Evolutionary conservation across 2,113 vertebrate species (phyloP).

Genomic region (Chiloscyllium plagiosum): DNA sequence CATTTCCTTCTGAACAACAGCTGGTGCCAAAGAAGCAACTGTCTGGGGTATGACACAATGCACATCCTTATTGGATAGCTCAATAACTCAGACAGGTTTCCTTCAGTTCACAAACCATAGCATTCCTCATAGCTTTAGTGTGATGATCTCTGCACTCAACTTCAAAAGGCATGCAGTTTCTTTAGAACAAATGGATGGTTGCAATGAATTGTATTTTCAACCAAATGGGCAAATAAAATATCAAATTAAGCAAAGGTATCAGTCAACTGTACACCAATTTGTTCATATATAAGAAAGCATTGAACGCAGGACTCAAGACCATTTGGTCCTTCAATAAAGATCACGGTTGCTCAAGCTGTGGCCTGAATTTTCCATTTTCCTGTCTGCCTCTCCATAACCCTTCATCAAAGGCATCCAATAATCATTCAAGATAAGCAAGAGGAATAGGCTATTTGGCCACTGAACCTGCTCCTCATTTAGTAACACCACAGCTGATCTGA

Average conservation of each 20-base stretch:
- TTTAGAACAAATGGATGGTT: neutral
- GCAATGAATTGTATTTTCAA: neutral
- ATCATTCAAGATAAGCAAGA: too few relatives aligned
- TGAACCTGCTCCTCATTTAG: too few relatives aligned
- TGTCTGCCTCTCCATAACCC: too few relatives aligned
- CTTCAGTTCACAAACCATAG: neutral
- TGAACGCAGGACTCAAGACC: neutral
- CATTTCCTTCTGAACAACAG: too few relatives aligned
- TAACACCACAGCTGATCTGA: too few relatives aligned
- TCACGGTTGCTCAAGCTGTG: too few relatives aligned
- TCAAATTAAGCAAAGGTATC: neutral
- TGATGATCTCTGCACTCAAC: neutral
- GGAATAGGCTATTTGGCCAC: too few relatives aligned
- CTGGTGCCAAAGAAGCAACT: neutral
- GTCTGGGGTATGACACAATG: neutral
- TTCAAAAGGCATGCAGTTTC: neutral
- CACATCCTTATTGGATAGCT: neutral
- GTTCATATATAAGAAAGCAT: neutral
- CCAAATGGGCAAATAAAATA: neutral
- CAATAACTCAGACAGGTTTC: neutral
- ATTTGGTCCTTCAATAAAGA: too few relatives aligned
- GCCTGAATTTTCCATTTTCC: too few relatives aligned
- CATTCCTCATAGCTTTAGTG: neutral
- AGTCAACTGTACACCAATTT: neutral
- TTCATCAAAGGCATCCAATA: too few relatives aligned